phyloP scores from a whole-genome alignment of 2,888 invertebrate genomes.

The Acleris sparsana region DNA sequence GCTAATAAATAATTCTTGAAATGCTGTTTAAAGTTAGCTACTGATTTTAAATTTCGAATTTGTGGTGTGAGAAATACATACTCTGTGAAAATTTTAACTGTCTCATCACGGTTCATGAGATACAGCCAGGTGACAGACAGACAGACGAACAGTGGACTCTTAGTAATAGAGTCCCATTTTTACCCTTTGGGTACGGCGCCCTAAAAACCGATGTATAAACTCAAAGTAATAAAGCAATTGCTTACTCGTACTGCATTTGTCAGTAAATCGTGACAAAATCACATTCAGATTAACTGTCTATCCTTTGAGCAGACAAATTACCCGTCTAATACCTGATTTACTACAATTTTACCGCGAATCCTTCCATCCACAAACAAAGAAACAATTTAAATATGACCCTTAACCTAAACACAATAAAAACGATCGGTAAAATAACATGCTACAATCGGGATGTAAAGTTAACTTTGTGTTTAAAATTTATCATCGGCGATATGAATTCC shows the following conservation, averaged over 20 bases:
- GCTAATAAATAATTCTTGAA: too few relatives aligned
- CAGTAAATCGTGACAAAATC: background rate
- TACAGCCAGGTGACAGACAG: too few relatives aligned
- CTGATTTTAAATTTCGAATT: too few relatives aligned
- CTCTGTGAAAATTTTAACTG: too few relatives aligned
- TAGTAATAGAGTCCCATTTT: too few relatives aligned
- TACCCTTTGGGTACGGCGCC: too few relatives aligned
- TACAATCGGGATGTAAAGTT: conserved; percentile 1
- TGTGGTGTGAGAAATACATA: too few relatives aligned
- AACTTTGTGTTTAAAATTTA: conserved; percentile 27
- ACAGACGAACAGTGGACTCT: too few relatives aligned
- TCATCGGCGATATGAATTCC: conserved; percentile 21
- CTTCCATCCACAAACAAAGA: background rate
- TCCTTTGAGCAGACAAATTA: background rate
- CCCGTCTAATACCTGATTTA: background rate
- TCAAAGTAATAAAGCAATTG: background rate
- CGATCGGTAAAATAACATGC: too few relatives aligned
- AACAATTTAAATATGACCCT: conserved; percentile 12
- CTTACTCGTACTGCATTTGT: background rate
- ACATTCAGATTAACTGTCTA: background rate
- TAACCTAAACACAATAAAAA: conserved; percentile 11
- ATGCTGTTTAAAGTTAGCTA: too few relatives aligned
- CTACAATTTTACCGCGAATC: background rate
- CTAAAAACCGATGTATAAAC: background rate
- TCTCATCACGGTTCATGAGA: too few relatives aligned